A percentile compares a stretch with the other conserved stretches of the same genome.
Evolutionary conservation across 2,888 invertebrate species (phyloP).

Genomic region (Stenchaetothrips biformis): DNA sequence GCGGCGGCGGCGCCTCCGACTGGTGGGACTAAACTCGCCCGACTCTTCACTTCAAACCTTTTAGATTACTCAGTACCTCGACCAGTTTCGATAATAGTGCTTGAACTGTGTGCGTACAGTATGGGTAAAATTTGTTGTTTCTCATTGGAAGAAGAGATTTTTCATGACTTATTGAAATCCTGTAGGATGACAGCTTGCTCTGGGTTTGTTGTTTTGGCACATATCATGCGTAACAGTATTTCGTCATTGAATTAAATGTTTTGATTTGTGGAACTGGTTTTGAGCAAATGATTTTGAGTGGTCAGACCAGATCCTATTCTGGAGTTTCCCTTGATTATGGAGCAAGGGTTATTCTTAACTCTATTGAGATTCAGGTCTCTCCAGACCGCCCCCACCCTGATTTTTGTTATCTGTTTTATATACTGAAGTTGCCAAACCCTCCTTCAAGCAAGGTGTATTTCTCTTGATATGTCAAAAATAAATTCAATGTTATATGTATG

Average conservation of each 20-base stretch:
- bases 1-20: slow-evolving; percentile 44
- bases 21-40: slow-evolving; percentile 44
- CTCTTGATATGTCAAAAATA: slow-evolving; percentile 5
- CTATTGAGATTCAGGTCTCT: neutral
- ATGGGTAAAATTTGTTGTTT: slow-evolving; percentile 27
- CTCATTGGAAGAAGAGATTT: slow-evolving; percentile 29
- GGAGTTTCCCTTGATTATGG: neutral
- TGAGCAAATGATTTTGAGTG: neutral
- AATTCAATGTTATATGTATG: slow-evolving; percentile 5
- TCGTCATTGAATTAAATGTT: neutral
- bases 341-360: no score
- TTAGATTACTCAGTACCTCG: slow-evolving; percentile 18
- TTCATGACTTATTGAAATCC: neutral
- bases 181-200: slow-evolving; percentile 8
- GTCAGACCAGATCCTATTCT: slow-evolving; percentile 10
- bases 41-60: neutral
- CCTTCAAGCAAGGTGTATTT: slow-evolving; percentile 12
- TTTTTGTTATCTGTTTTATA: slow-evolving; percentile 32
- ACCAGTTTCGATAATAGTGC: neutral
- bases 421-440: slow-evolving; percentile 12
- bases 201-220: slow-evolving; percentile 5
- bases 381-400: slow-evolving; percentile 28
- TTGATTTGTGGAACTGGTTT: neutral
- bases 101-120: slow-evolving; percentile 8
- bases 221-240: slow-evolving; percentile 14